Evolutionary conservation across 2,113 vertebrate species (phyloP), one percentile per base, ranked within the genome.

Genomic region (Calyptommatus sinebrachiatus): DNA sequence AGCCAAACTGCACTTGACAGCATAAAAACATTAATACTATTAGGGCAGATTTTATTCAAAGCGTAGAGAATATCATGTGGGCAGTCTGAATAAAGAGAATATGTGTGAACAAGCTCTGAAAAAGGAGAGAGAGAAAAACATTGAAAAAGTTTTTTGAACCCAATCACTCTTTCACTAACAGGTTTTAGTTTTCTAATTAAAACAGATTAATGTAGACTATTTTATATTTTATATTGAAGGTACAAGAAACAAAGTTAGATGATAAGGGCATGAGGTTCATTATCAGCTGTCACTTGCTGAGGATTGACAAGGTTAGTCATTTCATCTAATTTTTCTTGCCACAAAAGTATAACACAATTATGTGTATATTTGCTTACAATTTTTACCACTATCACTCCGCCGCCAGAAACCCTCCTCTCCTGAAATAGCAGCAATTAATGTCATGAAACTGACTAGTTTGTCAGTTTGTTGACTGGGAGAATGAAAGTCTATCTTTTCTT

Each of bases 171-270:
- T 57, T 57, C 53, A 57, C 16, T 57, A 14, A 5, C n/a, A 62
- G 21, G 31, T 10, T 28, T 84, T 31, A 63, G 48, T 9, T n/a
- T 28, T 73, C 63, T 77, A 77, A 78, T 76, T 88, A 76, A 89
- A 86, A 83, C 20, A 86, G 82, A 85, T 69, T 79, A 82, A 89
- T 61, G 77, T 0, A 0, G 60, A 70, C 81, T 90, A 90, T 90
- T 91, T 91, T 87, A 90, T 90, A 90, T 90, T 91, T 91, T 87
- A 90, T 78, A 78, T 89, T 84, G 87, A 89, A 88, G 45, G 78
- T 87, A 41, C 35, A 41, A 41, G 35, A 41, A 41, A 41, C 35
- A 41, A 41, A 41, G 90, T 75, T 71, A 78, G 85, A 69, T 81
- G 85, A 89, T 73, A 28, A 75, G 68, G 76, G 81, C 78, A 90